A percentile compares a stretch with the other conserved stretches of the same genome.
phyloP scores from a whole-genome alignment of 2,113 vertebrate species.

The Peromyscus californicus region DNA sequence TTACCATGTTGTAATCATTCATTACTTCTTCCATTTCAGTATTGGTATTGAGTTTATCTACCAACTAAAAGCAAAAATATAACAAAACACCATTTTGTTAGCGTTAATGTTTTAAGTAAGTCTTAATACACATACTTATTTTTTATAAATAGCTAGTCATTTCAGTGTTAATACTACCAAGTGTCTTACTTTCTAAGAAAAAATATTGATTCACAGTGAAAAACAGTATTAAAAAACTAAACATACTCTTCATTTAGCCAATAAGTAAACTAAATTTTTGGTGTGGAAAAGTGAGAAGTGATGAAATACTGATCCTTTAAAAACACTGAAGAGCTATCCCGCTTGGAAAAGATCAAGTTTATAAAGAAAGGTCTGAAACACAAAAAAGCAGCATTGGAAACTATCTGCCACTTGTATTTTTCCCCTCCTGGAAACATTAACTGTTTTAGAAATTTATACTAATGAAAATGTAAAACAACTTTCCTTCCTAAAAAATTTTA shows the following conservation, averaged over 20 bases:
- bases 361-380: background rate
- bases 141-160: slow-evolving; percentile 47
- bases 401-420: background rate
- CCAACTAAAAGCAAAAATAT: slow-evolving; percentile 89
- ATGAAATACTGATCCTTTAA: background rate
- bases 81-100: slow-evolving; percentile 56
- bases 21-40: slow-evolving; percentile 96
- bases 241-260: background rate
- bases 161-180: slow-evolving; percentile 47
- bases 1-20: slow-evolving; percentile 93
- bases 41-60: slow-evolving; percentile 97
- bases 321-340: background rate
- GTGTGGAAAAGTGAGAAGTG: slow-evolving; percentile 8
- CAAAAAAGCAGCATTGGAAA: background rate
- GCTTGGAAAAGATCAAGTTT: slow-evolving; percentile 44
- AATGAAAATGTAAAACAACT: slow-evolving; percentile 49
- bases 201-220: slow-evolving; percentile 11
- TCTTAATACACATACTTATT: background rate
- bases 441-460: slow-evolving; percentile 29
- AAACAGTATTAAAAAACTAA: background rate
- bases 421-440: background rate
- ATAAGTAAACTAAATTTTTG: slow-evolving; percentile 14
- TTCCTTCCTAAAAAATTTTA: background rate
- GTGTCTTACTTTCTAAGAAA: slow-evolving; percentile 37
- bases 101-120: slow-evolving; percentile 41